phyloP scores from a whole-genome alignment of 2,797 vertebrate species.

The Pterois miles region DNA sequence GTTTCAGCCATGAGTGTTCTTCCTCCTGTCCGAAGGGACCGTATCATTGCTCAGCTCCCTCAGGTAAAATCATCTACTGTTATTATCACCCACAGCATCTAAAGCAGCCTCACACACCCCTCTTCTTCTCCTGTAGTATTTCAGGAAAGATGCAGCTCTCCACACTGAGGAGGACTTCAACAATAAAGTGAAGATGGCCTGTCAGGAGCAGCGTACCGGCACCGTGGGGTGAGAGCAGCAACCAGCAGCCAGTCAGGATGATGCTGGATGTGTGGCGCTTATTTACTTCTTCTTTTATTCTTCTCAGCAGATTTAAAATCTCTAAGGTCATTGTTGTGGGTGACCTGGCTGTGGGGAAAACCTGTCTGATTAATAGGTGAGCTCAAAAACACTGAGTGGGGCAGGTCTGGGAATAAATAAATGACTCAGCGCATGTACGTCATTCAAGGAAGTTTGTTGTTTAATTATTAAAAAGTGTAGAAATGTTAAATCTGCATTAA shows the following conservation, averaged over 20 bases:
- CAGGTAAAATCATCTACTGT: slow-evolving; percentile 54
- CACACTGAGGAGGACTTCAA: slow-evolving; percentile 87
- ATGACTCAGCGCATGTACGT: neutral
- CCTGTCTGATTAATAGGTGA: slow-evolving; percentile 97
- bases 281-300: slow-evolving; percentile 7
- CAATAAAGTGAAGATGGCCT: slow-evolving; percentile 88
- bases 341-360: slow-evolving; percentile 96
- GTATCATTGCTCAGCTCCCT: slow-evolving; percentile 90
- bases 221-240: slow-evolving; percentile 89
- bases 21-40: slow-evolving; percentile 92
- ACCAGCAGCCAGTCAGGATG: neutral
- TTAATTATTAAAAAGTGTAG: neutral
- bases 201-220: slow-evolving; percentile 92
- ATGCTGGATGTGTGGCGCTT: neutral
- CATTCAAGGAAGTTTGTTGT: neutral
- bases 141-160: slow-evolving; percentile 88
- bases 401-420: slow-evolving; percentile 34
- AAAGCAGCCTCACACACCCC: neutral
- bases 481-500: neutral
- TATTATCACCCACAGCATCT: fast-evolving
- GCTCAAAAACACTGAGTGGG: neutral
- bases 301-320: slow-evolving; percentile 91
- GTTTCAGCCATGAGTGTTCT: slow-evolving; percentile 88
- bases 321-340: slow-evolving; percentile 98
- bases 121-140: slow-evolving; percentile 79